Evolutionary conservation across 1,140 invertebrate species (phyloP).

Genomic region (Zaprionus africanus): DNA sequence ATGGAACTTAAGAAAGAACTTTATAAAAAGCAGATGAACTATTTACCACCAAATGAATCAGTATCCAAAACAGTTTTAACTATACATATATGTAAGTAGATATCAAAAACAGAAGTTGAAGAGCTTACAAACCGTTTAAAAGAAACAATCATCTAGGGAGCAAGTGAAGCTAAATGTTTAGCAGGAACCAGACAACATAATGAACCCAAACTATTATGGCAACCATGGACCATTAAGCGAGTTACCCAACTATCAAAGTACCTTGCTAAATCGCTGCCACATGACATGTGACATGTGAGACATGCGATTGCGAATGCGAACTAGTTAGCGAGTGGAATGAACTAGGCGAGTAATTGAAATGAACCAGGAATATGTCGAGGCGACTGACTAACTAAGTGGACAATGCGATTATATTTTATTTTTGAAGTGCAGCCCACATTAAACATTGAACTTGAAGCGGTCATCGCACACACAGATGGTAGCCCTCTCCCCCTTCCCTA

Average conservation of each 20-base stretch:
- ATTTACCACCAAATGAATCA: too few relatives aligned
- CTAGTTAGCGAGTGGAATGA: background rate
- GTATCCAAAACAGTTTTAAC: too few relatives aligned
- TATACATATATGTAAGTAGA: too few relatives aligned
- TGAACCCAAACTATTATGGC: too few relatives aligned
- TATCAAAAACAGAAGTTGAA: too few relatives aligned
- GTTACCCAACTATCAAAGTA: background rate
- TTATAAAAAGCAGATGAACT: too few relatives aligned
- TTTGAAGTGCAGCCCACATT: constrained; percentile 9
- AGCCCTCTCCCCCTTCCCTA: background rate
- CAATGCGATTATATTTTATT: background rate
- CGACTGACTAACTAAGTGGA: constrained; percentile 8
- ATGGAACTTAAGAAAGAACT: too few relatives aligned
- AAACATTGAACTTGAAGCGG: constrained; percentile 9
- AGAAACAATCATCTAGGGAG: too few relatives aligned
- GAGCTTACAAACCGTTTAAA: too few relatives aligned
- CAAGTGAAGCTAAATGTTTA: too few relatives aligned
- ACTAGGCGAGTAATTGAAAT: constrained; percentile 4
- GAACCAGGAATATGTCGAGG: constrained; percentile 5
- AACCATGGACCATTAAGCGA: too few relatives aligned
- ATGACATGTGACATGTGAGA: background rate
- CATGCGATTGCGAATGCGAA: background rate
- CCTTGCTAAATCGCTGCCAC: background rate
- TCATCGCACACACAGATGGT: background rate
- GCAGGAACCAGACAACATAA: too few relatives aligned